Evolutionary conservation across 2,113 vertebrate genomes (phyloP).

Genomic region (Oxyura jamaicensis): DNA sequence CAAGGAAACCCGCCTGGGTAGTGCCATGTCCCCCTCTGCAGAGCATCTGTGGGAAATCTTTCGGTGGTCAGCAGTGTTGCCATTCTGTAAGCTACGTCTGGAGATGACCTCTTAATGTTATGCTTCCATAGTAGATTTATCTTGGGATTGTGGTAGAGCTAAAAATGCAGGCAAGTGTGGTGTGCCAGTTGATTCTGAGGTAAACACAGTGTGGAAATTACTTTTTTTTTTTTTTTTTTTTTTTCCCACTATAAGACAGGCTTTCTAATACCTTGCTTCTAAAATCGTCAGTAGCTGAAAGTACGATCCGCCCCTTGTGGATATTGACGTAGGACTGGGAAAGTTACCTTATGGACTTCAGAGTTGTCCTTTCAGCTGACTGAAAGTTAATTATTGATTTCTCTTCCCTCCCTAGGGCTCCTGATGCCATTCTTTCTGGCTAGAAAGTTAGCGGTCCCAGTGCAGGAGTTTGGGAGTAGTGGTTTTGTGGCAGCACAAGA

Average conservation of each 20-base stretch:
- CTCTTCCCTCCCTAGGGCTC: neutral
- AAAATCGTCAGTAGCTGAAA: neutral
- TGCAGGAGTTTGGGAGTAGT: neutral
- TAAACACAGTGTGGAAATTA: neutral
- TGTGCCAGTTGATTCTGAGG: neutral
- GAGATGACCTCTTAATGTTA: neutral
- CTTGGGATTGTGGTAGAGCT: neutral
- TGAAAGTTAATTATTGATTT: conserved; percentile 61
- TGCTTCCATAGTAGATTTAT: neutral
- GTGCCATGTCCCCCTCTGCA: neutral
- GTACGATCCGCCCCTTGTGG: neutral
- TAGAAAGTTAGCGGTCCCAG: conserved; percentile 23
- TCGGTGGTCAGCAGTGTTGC: neutral
- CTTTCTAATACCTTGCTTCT: neutral
- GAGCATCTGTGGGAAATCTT: neutral
- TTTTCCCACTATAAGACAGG: neutral
- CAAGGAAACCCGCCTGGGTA: neutral
- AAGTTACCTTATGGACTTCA: conserved; percentile 27
- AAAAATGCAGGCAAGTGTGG: neutral
- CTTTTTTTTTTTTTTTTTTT: neutral
- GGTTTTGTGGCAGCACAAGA: neutral
- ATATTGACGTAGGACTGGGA: neutral
- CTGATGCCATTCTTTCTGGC: neutral
- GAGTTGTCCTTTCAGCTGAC: neutral
- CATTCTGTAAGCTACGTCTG: neutral